Conservation (phyloP, 2,113 vertebrate species). For the Perognathus longimembris region DNA sequence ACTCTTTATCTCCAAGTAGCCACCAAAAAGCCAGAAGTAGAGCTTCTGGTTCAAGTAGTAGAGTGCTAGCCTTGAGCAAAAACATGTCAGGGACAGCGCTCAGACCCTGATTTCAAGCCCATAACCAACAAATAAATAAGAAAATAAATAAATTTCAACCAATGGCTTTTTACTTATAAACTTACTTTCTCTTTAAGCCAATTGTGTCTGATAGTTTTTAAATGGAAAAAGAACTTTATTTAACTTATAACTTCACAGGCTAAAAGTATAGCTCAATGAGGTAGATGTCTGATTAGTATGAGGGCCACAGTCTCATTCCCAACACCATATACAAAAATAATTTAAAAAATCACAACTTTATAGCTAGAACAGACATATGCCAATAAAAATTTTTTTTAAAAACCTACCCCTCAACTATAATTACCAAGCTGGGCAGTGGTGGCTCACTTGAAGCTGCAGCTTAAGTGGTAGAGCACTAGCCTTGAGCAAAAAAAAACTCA, state of each 20-base stretch:
- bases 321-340: background rate
- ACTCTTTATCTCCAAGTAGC: too few species aligned
- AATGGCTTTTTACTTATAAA: background rate
- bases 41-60: too few species aligned
- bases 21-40: too few species aligned
- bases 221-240: constrained; percentile 43
- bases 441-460: too few species aligned
- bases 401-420: constrained; percentile 4
- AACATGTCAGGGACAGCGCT: too few species aligned
- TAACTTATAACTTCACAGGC: background rate
- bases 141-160: background rate
- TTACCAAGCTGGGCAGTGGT: too few species aligned
- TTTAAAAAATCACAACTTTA: background rate
- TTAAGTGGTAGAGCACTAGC: too few species aligned
- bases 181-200: constrained; percentile 10
- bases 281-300: background rate
- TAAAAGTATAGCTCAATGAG: background rate
- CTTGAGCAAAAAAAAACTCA: too few species aligned
- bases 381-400: constrained; percentile 52
- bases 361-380: background rate
- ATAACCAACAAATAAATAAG: background rate
- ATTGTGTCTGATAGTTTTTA: background rate
- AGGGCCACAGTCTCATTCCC: background rate
- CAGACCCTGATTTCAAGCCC: background rate
- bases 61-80: too few species aligned